phyloP scores from a whole-genome alignment of 2,797 vertebrate species.

The Chromobotia macracanthus region DNA sequence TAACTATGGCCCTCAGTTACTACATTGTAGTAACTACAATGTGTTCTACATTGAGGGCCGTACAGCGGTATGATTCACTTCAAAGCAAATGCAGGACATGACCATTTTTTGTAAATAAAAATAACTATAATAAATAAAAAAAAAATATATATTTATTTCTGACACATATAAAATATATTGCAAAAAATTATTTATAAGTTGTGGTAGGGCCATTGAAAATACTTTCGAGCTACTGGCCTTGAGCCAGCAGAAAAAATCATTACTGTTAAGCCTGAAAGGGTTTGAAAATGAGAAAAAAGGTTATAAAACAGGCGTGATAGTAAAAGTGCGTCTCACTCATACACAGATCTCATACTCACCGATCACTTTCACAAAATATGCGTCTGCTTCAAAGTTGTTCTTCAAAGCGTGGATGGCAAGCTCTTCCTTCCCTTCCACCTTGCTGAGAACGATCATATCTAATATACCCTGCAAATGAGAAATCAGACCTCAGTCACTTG shows the following conservation, averaged over 20 bases:
- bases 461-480: constrained; percentile 88
- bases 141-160: background rate
- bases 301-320: background rate
- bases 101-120: too few species aligned
- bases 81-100: background rate
- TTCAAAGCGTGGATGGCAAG: constrained; percentile 88
- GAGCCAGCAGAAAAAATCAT: background rate
- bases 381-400: constrained; percentile 97
- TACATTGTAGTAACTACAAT: too few species aligned
- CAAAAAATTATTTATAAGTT: background rate
- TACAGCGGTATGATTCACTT: constrained; percentile 2
- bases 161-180: background rate
- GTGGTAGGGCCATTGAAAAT: background rate
- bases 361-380: constrained; percentile 98
- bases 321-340: background rate
- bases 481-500: constrained; percentile 40
- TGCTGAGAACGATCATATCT: constrained; percentile 91
- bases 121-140: background rate
- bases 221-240: background rate
- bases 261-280: background rate
- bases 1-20: background rate
- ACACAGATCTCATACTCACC: constrained; percentile 80
- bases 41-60: background rate
- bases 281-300: background rate
- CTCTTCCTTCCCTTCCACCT: constrained; percentile 74